phyloP scores from a whole-genome alignment of 2,113 vertebrate species.

The Apteryx owenii region DNA sequence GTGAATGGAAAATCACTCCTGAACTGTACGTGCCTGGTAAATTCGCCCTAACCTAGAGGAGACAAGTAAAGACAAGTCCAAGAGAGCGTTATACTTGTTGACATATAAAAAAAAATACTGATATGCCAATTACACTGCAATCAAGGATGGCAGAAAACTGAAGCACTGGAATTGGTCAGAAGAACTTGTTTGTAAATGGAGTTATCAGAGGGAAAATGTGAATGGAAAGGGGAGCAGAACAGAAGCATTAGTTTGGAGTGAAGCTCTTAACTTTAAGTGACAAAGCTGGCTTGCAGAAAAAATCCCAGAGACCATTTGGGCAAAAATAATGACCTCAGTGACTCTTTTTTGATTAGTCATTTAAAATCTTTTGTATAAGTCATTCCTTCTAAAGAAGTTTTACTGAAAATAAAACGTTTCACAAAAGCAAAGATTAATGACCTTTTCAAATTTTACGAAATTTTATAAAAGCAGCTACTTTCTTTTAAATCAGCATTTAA shows the following conservation, averaged over 20 bases:
- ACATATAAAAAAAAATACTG: not conserved
- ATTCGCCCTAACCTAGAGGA: not conserved
- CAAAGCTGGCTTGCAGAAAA: fast-evolving
- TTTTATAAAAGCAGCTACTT: not conserved
- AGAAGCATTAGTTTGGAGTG: not conserved
- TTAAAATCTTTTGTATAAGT: not conserved
- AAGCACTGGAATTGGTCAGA: not conserved
- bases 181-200: not conserved
- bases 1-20: not conserved
- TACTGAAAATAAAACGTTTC: not conserved
- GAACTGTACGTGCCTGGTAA: fast-evolving
- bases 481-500: not conserved
- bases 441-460: not conserved
- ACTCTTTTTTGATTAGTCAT: not conserved
- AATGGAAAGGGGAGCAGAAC: not conserved
- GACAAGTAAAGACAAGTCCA: not conserved
- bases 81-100: fast-evolving
- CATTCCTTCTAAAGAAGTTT: not conserved
- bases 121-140: fast-evolving
- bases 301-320: not conserved
- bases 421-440: not conserved
- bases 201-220: not conserved
- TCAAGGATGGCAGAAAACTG: fast-evolving
- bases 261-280: not conserved
- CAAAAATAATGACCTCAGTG: not conserved